Percentiles rank a stretch among this genome's conserved stretches.
These are phyloP conservation scores for Apostichopus leukothele DNA, from an alignment of 53 echinoderm and acorn worm genomes.

Conservation along the genomic window DNA sequence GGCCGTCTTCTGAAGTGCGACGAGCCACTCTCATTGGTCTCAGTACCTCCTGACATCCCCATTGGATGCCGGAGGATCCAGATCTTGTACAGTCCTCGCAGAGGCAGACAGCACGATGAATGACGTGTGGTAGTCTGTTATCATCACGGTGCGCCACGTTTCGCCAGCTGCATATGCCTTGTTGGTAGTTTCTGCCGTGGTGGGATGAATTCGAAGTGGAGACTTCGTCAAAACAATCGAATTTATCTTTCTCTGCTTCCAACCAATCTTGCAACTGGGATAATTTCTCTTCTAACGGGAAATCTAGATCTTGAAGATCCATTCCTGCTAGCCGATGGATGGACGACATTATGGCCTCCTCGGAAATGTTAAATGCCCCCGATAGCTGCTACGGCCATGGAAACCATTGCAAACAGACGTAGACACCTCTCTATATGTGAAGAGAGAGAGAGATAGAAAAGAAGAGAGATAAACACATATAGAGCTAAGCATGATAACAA, in stretches of 20 bases:
- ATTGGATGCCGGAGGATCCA: not conserved
- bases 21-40: not conserved
- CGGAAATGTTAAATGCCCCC: not conserved
- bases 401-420: not conserved
- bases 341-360: not conserved
- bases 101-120: not conserved
- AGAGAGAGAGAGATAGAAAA: not conserved
- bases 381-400: not conserved
- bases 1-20: not conserved
- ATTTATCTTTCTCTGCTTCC: not conserved
- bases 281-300: not conserved
- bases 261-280: not conserved
- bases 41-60: slow-evolving; percentile 10
- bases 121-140: not conserved
- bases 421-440: not conserved
- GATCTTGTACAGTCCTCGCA: slow-evolving; percentile 13
- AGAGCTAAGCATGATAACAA: not conserved
- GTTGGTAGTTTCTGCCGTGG: not conserved
- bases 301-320: not conserved
- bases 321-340: not conserved
- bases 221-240: not conserved
- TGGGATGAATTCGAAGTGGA: not conserved
- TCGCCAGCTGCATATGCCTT: not conserved
- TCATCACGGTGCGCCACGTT: not conserved
- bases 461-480: not conserved